Conservation (phyloP, 2,113 vertebrate species). For the Clinocottus analis region DNA sequence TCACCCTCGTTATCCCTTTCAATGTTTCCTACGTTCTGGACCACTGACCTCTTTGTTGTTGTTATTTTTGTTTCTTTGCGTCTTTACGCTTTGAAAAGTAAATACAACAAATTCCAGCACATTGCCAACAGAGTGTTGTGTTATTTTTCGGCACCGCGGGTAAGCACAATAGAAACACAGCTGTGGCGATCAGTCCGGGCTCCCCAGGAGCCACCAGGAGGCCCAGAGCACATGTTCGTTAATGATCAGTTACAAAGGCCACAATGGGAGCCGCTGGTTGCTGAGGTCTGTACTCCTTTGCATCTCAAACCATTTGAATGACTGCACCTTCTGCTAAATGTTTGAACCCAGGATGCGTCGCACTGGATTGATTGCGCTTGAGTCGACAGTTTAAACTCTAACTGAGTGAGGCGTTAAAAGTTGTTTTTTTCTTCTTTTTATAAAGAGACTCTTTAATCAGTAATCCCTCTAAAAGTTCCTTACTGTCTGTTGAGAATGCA, state of each 20-base stretch:
- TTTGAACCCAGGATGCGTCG: slow-evolving; percentile 64
- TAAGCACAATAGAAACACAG: slow-evolving; percentile 78
- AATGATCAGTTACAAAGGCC: slow-evolving; percentile 80
- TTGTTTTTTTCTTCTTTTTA: background rate
- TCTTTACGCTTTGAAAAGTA: slow-evolving; percentile 62
- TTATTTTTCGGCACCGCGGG: slow-evolving; percentile 66
- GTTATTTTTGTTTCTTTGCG: slow-evolving; percentile 16
- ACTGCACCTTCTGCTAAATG: slow-evolving; percentile 75
- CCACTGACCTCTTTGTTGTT: background rate
- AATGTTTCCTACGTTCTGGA: slow-evolving; percentile 21
- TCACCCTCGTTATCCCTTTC: slow-evolving; percentile 28
- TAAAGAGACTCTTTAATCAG: background rate
- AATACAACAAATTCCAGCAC: slow-evolving; percentile 76
- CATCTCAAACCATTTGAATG: slow-evolving; percentile 64
- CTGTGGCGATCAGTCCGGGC: slow-evolving; percentile 72
- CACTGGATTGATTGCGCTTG: slow-evolving; percentile 61
- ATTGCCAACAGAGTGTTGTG: slow-evolving; percentile 62
- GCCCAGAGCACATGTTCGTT: slow-evolving; percentile 78
- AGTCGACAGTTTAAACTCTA: slow-evolving; percentile 59
- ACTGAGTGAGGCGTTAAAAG: slow-evolving; percentile 8
- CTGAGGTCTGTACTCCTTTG: slow-evolving; percentile 68
- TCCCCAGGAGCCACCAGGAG: slow-evolving; percentile 67
- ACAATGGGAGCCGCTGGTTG: slow-evolving; percentile 65
- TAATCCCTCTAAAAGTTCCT: background rate
- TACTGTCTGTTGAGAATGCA: background rate